These are phyloP conservation scores for Hylaeus anthracinus DNA, from an alignment of 1,140 invertebrate species.

Conservation along the genomic window DNA sequence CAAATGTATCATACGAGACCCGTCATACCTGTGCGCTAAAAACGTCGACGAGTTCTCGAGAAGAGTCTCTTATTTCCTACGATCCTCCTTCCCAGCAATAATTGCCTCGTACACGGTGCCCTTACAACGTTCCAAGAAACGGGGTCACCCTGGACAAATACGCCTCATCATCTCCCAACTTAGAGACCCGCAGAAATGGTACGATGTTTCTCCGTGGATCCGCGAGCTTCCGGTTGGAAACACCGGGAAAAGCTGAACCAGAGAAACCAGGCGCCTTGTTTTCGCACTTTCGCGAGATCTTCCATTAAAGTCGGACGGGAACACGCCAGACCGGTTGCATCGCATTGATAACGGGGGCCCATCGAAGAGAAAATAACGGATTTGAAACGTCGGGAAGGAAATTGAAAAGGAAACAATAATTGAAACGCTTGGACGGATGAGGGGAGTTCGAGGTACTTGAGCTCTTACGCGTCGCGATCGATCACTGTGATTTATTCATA, in stretches of 20 bases:
- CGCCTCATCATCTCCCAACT: neutral
- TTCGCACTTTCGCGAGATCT: neutral
- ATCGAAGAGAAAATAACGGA: neutral
- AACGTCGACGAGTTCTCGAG: neutral
- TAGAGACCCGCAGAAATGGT: neutral
- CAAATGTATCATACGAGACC: neutral
- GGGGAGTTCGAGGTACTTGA: neutral
- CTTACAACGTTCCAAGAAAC: neutral
- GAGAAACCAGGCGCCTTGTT: neutral
- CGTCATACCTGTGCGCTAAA: neutral
- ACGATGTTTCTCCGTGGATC: neutral
- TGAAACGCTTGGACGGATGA: neutral
- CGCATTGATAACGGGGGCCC: neutral
- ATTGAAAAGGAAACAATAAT: slow-evolving; percentile 9
- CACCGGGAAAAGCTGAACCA: neutral
- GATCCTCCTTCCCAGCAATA: neutral
- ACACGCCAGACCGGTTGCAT: neutral
- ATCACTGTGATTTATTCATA: neutral
- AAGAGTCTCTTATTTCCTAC: neutral
- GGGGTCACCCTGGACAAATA: neutral
- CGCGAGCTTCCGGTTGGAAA: neutral
- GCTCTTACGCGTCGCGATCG: neutral
- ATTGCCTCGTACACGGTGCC: neutral
- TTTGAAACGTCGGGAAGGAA: neutral
- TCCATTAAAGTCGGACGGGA: neutral